Percentiles rank a stretch among this genome's conserved stretches.
Evolutionary conservation across 2,113 vertebrate genomes (phyloP).

Genomic region (Alethe castanea): DNA sequence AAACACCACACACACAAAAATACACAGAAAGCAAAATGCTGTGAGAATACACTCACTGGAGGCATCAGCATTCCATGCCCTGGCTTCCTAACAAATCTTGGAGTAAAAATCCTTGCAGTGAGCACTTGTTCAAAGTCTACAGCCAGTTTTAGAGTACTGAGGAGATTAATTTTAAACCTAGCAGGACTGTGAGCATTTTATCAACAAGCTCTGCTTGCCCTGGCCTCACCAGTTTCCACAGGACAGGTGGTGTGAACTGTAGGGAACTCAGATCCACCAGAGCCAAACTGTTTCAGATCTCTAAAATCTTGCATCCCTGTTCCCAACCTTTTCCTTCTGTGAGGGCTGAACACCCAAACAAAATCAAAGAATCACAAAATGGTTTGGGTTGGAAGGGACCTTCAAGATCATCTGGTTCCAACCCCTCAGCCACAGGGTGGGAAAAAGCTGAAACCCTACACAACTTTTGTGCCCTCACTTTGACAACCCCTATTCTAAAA

Average conservation of each 20-base stretch:
- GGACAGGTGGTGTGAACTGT: background rate
- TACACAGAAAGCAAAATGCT: background rate
- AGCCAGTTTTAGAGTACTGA: background rate
- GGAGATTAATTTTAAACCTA: background rate
- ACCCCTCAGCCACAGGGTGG: accelerated
- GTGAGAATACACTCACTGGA: background rate
- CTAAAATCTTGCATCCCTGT: background rate
- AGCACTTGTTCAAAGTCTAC: background rate
- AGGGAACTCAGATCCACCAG: background rate
- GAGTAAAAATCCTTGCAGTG: accelerated
- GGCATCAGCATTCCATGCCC: background rate
- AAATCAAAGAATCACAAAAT: background rate
- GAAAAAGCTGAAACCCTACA: background rate
- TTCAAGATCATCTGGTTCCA: background rate
- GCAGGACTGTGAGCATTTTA: background rate
- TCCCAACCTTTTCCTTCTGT: background rate
- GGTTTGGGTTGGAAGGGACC: background rate
- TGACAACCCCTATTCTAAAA: background rate
- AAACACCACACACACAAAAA: background rate
- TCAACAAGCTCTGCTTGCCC: background rate
- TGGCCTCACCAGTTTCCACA: background rate
- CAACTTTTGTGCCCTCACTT: background rate
- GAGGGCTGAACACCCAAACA: background rate
- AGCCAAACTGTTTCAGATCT: background rate
- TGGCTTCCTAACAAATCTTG: background rate